These are phyloP conservation scores for Pelochelys cantorii DNA, from an alignment of 2,797 vertebrate species.

Conservation along the genomic window DNA sequence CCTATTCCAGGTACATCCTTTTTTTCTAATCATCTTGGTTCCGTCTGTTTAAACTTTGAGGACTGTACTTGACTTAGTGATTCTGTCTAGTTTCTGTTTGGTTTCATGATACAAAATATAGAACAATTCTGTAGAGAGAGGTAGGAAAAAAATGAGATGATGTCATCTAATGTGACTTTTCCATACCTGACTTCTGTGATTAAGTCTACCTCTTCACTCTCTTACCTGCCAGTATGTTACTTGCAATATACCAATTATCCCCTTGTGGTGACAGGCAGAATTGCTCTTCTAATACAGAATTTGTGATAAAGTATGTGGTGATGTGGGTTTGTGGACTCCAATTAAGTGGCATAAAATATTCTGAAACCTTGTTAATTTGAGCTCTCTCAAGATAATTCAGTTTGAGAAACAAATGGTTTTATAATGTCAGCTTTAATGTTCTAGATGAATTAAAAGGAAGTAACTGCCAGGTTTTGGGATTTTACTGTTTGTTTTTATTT, in stretches of 20 bases:
- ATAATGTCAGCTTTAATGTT: neutral
- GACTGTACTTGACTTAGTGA: too few relatives aligned
- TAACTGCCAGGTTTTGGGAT: neutral
- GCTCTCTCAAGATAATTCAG: neutral
- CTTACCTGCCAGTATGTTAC: neutral
- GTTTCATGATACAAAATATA: neutral
- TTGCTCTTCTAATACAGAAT: neutral
- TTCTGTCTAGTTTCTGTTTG: too few relatives aligned
- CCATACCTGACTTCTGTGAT: neutral
- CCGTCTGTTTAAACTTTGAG: too few relatives aligned
- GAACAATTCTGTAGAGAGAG: neutral
- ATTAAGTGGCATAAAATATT: neutral
- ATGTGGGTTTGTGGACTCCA: neutral
- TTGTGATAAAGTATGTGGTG: fast-evolving
- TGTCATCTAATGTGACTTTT: neutral
- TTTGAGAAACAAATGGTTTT: neutral
- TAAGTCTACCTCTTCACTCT: neutral
- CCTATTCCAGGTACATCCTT: too few relatives aligned
- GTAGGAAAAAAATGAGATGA: neutral
- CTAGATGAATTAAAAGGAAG: neutral
- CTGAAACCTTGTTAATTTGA: neutral
- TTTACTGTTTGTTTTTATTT: neutral
- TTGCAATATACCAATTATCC: neutral
- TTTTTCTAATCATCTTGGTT: too few relatives aligned
- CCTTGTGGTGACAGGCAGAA: neutral